phyloP scores from a whole-genome alignment of 2,113 vertebrate genomes.

The Halichoeres trimaculatus region DNA sequence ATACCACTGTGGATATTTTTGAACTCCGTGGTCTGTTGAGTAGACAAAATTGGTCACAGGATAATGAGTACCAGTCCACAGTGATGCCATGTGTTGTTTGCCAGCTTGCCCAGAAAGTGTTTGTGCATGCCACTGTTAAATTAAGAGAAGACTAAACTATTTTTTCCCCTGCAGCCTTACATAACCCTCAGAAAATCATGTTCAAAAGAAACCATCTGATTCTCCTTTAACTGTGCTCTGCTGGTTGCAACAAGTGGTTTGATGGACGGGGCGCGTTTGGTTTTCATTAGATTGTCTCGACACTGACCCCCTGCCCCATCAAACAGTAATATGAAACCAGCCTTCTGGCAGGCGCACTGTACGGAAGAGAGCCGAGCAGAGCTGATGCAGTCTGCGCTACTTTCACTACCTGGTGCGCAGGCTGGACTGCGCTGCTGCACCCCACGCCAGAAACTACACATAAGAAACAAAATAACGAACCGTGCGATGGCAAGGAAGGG shows the following conservation, averaged over 20 bases:
- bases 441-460: conserved; percentile 18
- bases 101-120: background rate
- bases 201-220: conserved; percentile 31
- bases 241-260: conserved; percentile 36
- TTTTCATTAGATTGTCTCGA: conserved; percentile 77
- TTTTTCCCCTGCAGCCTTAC: conserved; percentile 17
- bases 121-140: background rate
- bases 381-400: conserved; percentile 64
- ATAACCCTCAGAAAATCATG: conserved; percentile 23
- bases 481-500: conserved; percentile 61
- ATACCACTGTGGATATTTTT: background rate
- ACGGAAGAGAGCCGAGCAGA: conserved; percentile 57
- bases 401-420: conserved; percentile 52
- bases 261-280: conserved; percentile 68
- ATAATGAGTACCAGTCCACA: background rate
- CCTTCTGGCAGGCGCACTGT: conserved; percentile 62
- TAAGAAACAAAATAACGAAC: background rate
- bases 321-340: conserved; percentile 80
- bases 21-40: background rate
- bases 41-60: background rate
- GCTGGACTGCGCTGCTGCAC: conserved; percentile 51
- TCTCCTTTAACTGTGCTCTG: conserved; percentile 19
- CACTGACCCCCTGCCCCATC: conserved; percentile 78
- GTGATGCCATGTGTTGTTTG: background rate
- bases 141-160: background rate